Base-by-base conservation (phyloP, 2,888 invertebrate genomes). In the Doris montereyensis region DNA sequence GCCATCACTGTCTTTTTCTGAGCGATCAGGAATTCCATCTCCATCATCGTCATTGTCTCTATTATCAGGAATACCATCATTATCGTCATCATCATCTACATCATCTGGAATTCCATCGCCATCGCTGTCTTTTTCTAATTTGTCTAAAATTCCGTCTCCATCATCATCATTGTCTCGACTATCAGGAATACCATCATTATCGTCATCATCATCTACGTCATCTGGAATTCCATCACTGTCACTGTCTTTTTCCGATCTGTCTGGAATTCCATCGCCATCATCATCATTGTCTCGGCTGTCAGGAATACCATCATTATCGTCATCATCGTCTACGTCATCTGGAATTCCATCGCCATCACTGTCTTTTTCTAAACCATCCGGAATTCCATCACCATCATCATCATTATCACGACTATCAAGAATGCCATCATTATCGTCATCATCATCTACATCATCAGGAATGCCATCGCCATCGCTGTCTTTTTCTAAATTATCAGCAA, bases 381-480 rank as follows among this genome's bases (percentile, higher is more conserved):
- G 84, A n/a, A 86, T 84, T 10, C 87, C 88, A 82, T 88, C 86
- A 30, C 87, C 87, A 84, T 89, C 86, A 35, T 78, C 83, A 77
- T 88, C 87, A 35, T 86, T 81, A 52, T 79, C 86, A 2, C 82
- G 10, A 67, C 83, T 8, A 78, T 87, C 86, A 1, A 85, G 84
- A 68, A 86, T 84, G 5, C 86, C 86, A 81, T 85, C 85, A 21
- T 83, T 65, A 78, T 85, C 86, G n/a, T 82, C 76, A 78, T 84
- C 84, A 8, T 82, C 34, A 35, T 73, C 76, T 30, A 52, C 8
- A 79, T 86, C 52, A 68, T 85, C 85, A 8, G 85, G 86, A 65
- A 89, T 86, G 41, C 88, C 87, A 82, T 89, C 87, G 4, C 83
- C 85, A 83, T 90, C 89, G 76, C 83, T 84, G 80, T 89, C 88